These are phyloP conservation scores for Erythrolamprus reginae DNA, from an alignment of 2,113 vertebrate genomes.

Conservation along the genomic window DNA sequence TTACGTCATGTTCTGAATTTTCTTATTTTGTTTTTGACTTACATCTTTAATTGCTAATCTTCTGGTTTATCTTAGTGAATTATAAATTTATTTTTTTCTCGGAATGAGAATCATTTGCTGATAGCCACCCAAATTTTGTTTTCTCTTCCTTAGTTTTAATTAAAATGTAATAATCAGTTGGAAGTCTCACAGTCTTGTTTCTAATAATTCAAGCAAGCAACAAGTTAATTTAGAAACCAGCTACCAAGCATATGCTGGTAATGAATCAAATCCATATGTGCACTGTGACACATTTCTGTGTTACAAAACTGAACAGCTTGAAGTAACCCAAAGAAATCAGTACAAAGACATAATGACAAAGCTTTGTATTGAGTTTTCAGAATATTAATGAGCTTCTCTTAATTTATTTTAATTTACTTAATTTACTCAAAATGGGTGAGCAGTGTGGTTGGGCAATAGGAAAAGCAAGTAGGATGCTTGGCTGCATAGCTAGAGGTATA, in stretches of 20 bases:
- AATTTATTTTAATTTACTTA: no score
- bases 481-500: no score
- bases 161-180: slow-evolving; percentile 65
- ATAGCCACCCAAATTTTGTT: slow-evolving; percentile 50
- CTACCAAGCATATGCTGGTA: slow-evolving; percentile 58
- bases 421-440: no score
- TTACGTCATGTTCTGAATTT: accelerated
- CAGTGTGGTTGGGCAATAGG: no score
- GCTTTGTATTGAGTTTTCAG: background rate
- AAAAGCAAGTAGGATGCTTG: no score
- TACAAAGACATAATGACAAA: slow-evolving; percentile 24
- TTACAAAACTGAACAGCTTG: slow-evolving; percentile 53
- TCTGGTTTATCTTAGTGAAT: no score
- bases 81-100: no score
- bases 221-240: slow-evolving; percentile 63
- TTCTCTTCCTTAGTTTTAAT: slow-evolving; percentile 55
- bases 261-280: slow-evolving; percentile 62
- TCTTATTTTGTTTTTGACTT: no score
- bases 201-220: slow-evolving; percentile 66
- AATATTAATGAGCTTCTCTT: background rate
- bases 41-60: no score
- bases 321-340: slow-evolving; percentile 51
- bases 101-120: slow-evolving; percentile 51
- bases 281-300: slow-evolving; percentile 64
- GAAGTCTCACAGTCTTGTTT: slow-evolving; percentile 65